phyloP scores from a whole-genome alignment of 2,113 vertebrate species.

The Thamnophis sirtalis region DNA sequence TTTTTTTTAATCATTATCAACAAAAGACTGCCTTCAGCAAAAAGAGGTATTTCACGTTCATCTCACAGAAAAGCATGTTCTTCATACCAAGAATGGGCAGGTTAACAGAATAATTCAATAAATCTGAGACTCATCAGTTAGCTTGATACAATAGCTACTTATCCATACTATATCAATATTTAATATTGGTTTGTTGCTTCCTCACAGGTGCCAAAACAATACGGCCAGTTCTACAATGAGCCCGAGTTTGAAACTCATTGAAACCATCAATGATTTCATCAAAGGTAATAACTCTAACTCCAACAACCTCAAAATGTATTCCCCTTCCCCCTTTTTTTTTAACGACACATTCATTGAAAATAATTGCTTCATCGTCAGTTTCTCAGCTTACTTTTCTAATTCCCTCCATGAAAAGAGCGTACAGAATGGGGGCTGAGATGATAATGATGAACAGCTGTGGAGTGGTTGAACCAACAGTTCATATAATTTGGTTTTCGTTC shows the following conservation, averaged over 20 bases:
- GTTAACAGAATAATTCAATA: neutral
- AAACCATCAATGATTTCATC: neutral
- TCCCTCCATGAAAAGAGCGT: neutral
- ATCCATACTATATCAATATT: neutral
- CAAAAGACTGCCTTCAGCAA: neutral
- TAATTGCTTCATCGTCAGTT: accelerated
- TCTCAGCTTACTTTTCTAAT: neutral
- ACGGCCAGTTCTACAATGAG: neutral
- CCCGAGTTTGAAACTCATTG: neutral
- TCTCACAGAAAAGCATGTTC: neutral
- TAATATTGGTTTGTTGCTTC: neutral
- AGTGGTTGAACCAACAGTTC: neutral
- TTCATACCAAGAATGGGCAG: neutral
- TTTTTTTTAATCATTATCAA: neutral
- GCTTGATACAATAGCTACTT: neutral
- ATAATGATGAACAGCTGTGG: neutral
- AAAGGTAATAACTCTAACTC: neutral
- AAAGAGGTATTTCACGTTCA: neutral
- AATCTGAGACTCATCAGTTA: neutral
- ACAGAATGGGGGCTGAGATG: neutral
- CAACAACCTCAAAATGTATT: neutral
- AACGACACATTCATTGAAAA: neutral
- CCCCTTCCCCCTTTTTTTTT: too few species aligned
- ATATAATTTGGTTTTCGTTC: neutral
- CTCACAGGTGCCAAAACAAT: neutral